Conservation (phyloP, 2,888 invertebrate genomes). For the Laspeyria flexula region DNA sequence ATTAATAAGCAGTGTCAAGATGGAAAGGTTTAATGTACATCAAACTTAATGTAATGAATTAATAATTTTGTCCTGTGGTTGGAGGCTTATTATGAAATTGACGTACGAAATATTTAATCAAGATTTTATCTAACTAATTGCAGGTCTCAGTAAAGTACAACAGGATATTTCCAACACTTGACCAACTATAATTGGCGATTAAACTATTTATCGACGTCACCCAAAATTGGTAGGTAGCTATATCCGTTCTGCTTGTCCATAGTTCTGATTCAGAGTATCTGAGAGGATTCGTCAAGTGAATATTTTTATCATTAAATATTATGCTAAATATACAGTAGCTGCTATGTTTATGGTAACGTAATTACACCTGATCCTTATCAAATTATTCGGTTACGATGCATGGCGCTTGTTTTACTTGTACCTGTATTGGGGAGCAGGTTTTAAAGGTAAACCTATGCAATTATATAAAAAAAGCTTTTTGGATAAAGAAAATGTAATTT, state of each 20-base stretch:
- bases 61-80: not conserved
- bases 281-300: constrained; percentile 17
- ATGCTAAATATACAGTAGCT: constrained; percentile 35
- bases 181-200: constrained; percentile 10
- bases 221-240: constrained; percentile 16
- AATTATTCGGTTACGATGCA: constrained; percentile 32
- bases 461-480: not conserved
- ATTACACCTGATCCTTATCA: constrained; percentile 36
- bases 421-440: constrained; percentile 25
- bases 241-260: constrained; percentile 9
- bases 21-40: too few relatives aligned
- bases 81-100: constrained; percentile 7
- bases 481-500: too few relatives aligned
- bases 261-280: constrained; percentile 5
- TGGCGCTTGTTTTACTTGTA: constrained; percentile 19
- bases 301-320: constrained; percentile 36
- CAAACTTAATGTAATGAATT: not conserved
- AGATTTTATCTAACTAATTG: constrained; percentile 56
- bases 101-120: constrained; percentile 29
- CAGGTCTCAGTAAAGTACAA: constrained; percentile 21
- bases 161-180: constrained; percentile 31
- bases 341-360: constrained; percentile 23
- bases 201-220: constrained; percentile 9
- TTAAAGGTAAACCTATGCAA: not conserved
- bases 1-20: too few relatives aligned